A percentile compares a stretch with the other conserved stretches of the same genome.
phyloP scores from a whole-genome alignment of 2,888 invertebrate species.

The Cryptocheilus praepositus region DNA sequence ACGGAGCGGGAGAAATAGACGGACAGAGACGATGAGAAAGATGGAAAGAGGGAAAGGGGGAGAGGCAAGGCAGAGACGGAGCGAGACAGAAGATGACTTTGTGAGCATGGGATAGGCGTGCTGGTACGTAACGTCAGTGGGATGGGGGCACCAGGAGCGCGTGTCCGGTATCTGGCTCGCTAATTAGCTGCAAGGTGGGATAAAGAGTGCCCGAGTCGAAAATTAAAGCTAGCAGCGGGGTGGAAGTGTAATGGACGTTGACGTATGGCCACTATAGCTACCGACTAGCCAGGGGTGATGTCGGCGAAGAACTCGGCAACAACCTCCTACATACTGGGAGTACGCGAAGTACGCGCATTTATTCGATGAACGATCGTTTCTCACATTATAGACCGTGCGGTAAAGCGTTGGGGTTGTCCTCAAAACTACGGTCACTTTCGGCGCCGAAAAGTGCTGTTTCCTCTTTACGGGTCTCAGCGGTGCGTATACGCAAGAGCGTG shows the following conservation, averaged over 20 bases:
- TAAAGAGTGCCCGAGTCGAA: slow-evolving; percentile 66
- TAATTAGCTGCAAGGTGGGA: slow-evolving; percentile 71
- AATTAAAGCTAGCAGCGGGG: slow-evolving; percentile 63
- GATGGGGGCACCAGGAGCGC: slow-evolving; percentile 48
- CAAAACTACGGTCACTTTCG: slow-evolving; percentile 1
- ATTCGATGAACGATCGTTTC: slow-evolving; percentile 14
- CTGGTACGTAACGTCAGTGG: slow-evolving; percentile 34
- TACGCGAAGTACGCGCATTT: slow-evolving; percentile 27
- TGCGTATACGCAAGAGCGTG: too few species aligned
- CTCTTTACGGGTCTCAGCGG: too few species aligned
- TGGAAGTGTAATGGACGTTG: slow-evolving; percentile 65
- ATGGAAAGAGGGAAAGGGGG: too few species aligned
- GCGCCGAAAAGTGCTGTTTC: background rate
- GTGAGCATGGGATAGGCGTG: slow-evolving; percentile 35
- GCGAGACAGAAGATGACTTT: slow-evolving; percentile 45
- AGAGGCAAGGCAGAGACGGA: too few species aligned
- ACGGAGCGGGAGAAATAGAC: slow-evolving; percentile 28
- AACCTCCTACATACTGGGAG: slow-evolving; percentile 47
- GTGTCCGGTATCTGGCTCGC: slow-evolving; percentile 65
- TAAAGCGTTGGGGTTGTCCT: too few species aligned
- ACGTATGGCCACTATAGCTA: slow-evolving; percentile 60
- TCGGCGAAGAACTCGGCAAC: slow-evolving; percentile 50
- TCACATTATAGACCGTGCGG: slow-evolving; percentile 9
- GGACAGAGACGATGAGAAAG: slow-evolving; percentile 20
- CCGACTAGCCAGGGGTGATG: slow-evolving; percentile 47